These are phyloP conservation scores for Leptopilina clavipes DNA, from an alignment of 1,140 invertebrate species.

Conservation along the genomic window DNA sequence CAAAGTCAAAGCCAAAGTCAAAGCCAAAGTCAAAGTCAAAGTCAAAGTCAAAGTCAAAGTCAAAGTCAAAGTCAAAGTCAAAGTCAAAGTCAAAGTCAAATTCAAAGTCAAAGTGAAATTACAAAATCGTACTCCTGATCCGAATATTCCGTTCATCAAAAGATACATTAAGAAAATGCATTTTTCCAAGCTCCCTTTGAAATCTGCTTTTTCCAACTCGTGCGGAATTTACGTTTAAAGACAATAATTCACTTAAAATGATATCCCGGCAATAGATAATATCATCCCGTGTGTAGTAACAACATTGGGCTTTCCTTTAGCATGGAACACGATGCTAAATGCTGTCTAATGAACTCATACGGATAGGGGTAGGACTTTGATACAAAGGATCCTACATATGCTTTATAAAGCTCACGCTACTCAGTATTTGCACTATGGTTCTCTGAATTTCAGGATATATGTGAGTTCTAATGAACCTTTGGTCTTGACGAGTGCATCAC, in stretches of 20 bases:
- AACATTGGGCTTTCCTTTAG: conserved; percentile 1
- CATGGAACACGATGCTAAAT: conserved; percentile 56
- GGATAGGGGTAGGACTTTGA: conserved; percentile 66
- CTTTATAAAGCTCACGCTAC: conserved; percentile 59
- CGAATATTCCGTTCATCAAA: neutral
- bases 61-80: too few species aligned
- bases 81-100: too few species aligned
- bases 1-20: too few species aligned
- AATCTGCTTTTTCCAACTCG: neutral
- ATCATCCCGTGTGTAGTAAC: neutral
- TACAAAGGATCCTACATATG: conserved; percentile 60
- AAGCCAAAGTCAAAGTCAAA: too few species aligned
- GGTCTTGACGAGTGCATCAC: conserved; percentile 40
- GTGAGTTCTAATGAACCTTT: conserved; percentile 61
- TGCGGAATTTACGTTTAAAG: neutral
- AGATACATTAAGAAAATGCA: conserved; percentile 14
- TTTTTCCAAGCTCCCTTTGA: conserved; percentile 9
- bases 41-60: too few species aligned
- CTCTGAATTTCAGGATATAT: conserved; percentile 61
- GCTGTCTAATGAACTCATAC: conserved; percentile 66
- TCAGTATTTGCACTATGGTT: conserved; percentile 65
- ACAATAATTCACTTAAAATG: conserved; percentile 9
- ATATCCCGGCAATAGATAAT: conserved; percentile 15
- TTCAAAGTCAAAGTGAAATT: too few species aligned
- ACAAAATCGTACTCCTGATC: too few species aligned